A percentile compares a stretch with the other conserved stretches of the same genome.
Conservation (phyloP, 1,140 invertebrate genomes). For the Phortica variegata region DNA sequence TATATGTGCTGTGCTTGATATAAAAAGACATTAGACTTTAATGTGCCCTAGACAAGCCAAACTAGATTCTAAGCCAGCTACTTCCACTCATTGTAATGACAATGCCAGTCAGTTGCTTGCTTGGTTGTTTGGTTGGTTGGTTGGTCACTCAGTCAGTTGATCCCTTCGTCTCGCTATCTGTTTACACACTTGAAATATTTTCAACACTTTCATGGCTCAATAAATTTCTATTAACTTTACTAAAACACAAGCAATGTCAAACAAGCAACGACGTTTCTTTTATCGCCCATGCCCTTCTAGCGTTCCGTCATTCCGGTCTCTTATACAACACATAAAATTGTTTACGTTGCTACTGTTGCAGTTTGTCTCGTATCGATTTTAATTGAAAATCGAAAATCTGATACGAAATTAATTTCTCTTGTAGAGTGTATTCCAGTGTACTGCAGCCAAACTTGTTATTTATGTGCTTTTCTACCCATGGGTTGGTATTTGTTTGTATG, state of each 20-base stretch:
- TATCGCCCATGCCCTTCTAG: no score
- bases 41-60: conserved; percentile 1
- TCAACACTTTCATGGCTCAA: conserved; percentile 52
- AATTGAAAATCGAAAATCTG: conserved; percentile 56
- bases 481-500: neutral
- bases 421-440: conserved; percentile 7
- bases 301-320: no score
- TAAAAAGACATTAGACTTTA: no score
- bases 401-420: conserved; percentile 54
- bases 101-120: no score
- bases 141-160: conserved; percentile 35
- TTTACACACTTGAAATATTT: conserved; percentile 19
- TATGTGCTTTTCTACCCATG: conserved; percentile 13
- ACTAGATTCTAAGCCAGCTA: neutral
- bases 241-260: conserved; percentile 10
- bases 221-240: conserved; percentile 48
- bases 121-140: conserved; percentile 48
- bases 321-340: no score
- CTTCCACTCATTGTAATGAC: neutral
- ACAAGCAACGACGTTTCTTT: neutral
- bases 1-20: no score
- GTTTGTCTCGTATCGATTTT: conserved; percentile 36
- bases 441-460: neutral
- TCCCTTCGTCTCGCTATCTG: conserved; percentile 4
- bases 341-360: conserved; percentile 13